Conservation (phyloP, 2,113 vertebrate genomes). For the Bos indicus region DNA sequence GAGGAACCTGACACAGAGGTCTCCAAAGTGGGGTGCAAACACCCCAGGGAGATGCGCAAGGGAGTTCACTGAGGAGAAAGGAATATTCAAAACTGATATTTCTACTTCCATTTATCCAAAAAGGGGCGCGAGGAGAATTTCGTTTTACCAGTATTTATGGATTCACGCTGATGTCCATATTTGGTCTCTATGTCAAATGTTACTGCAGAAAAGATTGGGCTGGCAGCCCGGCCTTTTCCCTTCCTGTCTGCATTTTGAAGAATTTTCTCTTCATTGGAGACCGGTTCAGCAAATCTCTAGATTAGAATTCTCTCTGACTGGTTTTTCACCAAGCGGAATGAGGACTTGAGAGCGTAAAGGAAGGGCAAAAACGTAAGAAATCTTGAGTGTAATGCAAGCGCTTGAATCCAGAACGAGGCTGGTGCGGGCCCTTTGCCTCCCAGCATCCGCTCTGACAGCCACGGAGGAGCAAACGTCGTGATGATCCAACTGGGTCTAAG, state of each 20-base stretch:
- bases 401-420: accelerated
- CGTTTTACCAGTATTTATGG: neutral
- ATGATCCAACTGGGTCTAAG: accelerated
- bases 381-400: accelerated
- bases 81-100: neutral
- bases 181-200: neutral
- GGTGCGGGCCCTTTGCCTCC: accelerated
- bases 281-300: neutral
- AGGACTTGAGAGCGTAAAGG: neutral
- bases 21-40: neutral
- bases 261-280: neutral
- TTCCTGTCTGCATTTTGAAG: neutral
- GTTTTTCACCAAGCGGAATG: neutral
- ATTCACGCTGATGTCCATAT: neutral
- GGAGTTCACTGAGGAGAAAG: neutral
- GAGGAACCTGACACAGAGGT: too few relatives aligned
- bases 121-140: neutral
- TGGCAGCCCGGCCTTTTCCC: neutral
- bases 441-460: accelerated
- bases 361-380: neutral
- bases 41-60: too few relatives aligned
- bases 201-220: neutral
- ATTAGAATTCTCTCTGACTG: neutral
- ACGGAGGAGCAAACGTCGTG: accelerated
- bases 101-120: neutral